These are phyloP conservation scores for Mus musculus DNA, from an alignment of 2,113 vertebrate genomes.

Conservation along the genomic window GRCm39 chr3:158127001-158127500, in stretches of 20 bases:
- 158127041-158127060: background rate
- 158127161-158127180: background rate
- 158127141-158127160: background rate
- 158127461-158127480: background rate
- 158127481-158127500: background rate
- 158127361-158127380: constrained; percentile 26
- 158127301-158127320: background rate
- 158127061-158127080: background rate
- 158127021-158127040: constrained; percentile 2
- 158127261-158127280: background rate
- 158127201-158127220: background rate
- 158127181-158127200: background rate
- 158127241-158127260: background rate
- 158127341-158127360: background rate
- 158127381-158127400: background rate
- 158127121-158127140: background rate
- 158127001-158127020: constrained; percentile 3
- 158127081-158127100: background rate
- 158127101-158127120: background rate
- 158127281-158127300: background rate
- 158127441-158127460: background rate
- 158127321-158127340: background rate
- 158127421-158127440: background rate
- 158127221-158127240: background rate
- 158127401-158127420: constrained; percentile 10